phyloP scores from a whole-genome alignment of 2,113 vertebrate genomes.

The Tragelaphus strepsiceros region DNA sequence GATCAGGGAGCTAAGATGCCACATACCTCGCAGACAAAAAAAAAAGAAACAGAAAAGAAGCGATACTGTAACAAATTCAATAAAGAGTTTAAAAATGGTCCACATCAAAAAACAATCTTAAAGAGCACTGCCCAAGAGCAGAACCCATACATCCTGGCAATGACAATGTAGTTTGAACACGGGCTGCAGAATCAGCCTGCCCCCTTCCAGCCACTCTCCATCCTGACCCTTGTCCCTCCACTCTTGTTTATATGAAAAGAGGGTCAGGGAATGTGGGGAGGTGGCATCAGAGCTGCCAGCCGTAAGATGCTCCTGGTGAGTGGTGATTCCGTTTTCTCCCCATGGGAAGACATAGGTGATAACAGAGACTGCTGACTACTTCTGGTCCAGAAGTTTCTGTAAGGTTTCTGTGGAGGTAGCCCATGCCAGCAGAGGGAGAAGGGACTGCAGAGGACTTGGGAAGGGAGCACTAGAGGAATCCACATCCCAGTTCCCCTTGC shows the following conservation, averaged over 20 bases:
- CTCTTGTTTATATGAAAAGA: background rate
- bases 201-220: background rate
- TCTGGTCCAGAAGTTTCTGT: background rate
- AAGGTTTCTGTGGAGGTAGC: background rate
- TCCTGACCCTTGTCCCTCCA: background rate
- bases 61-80: background rate
- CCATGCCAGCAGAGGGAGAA: background rate
- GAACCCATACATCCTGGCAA: accelerated
- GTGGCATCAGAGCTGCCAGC: background rate
- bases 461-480: background rate
- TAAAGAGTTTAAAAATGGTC: background rate
- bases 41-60: accelerated
- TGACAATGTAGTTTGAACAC: background rate
- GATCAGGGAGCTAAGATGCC: background rate
- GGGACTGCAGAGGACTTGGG: background rate
- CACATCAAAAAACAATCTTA: background rate
- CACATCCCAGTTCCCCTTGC: accelerated
- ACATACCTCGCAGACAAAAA: background rate
- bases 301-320: background rate
- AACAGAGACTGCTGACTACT: background rate
- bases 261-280: background rate
- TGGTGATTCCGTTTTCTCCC: background rate
- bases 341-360: background rate
- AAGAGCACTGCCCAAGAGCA: background rate
- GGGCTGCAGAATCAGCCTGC: background rate